Evolutionary conservation across 2,888 invertebrate genomes (phyloP).

Genomic region (Epicampocera succincta): DNA sequence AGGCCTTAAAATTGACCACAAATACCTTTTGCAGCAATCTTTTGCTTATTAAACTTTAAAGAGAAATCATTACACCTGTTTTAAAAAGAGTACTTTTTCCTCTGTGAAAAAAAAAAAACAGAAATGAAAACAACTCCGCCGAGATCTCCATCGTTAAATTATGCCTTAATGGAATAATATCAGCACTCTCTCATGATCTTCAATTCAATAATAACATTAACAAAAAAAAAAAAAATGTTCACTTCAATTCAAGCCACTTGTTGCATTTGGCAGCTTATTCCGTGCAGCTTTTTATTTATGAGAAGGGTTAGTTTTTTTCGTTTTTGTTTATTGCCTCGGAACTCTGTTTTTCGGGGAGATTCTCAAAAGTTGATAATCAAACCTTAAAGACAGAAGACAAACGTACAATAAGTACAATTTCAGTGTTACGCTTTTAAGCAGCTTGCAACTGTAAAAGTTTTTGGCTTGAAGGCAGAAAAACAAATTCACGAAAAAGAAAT

Average conservation of each 20-base stretch:
- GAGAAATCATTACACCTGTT: conserved; percentile 69
- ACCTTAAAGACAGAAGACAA: conserved; percentile 43
- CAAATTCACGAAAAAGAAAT: conserved; percentile 42
- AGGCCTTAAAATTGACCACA: conserved; percentile 24
- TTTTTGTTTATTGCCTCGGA: too few relatives aligned
- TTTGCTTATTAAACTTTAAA: conserved; percentile 22
- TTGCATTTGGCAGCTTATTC: conserved; percentile 37
- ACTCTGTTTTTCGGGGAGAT: conserved; percentile 37
- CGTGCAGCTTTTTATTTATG: neutral
- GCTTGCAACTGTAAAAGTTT: conserved; percentile 57
- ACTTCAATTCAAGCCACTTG: conserved; percentile 31
- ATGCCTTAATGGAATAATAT: conserved; percentile 66
- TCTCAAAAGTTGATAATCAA: conserved; percentile 56
- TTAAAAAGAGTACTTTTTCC: conserved; percentile 21
- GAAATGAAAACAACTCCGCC: conserved; percentile 6
- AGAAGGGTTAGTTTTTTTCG: conserved; percentile 56
- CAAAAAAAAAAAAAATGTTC: conserved; percentile 41
- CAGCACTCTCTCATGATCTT: conserved; percentile 65
- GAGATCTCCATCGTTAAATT: conserved; percentile 67
- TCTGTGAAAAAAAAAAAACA: too few relatives aligned
- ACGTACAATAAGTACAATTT: conserved; percentile 35
- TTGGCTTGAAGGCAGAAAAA: conserved; percentile 7
- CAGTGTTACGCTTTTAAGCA: conserved; percentile 63
- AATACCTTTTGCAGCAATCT: neutral
- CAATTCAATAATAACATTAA: conserved; percentile 48